Evolutionary conservation across 2,797 vertebrate species (phyloP).

Genomic region (Numenius phaeopus): DNA sequence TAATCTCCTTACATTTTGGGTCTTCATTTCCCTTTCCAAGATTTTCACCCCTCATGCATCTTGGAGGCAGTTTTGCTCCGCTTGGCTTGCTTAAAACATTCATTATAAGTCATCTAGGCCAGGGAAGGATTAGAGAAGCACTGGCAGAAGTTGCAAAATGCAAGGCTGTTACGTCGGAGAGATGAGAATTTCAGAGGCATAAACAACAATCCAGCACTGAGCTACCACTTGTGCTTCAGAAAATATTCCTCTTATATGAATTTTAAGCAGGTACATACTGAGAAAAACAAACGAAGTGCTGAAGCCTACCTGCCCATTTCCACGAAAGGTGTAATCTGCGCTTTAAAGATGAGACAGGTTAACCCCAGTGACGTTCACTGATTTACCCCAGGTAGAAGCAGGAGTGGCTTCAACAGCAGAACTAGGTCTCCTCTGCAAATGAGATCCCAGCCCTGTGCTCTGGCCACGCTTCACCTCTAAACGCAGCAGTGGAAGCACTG

Average conservation of each 20-base stretch:
- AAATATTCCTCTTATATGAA: neutral
- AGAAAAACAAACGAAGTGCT: neutral
- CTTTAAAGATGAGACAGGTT: neutral
- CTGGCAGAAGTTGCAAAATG: slow-evolving; percentile 42
- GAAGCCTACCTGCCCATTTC: neutral
- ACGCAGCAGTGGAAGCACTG: neutral
- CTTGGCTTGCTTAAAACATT: slow-evolving; percentile 57
- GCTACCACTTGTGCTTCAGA: neutral
- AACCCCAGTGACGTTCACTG: neutral
- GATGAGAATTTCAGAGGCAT: slow-evolving; percentile 31
- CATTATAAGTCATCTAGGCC: slow-evolving; percentile 59
- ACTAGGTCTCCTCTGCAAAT: neutral
- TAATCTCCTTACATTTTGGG: slow-evolving; percentile 64
- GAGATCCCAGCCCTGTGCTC: neutral
- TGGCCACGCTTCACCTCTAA: neutral
- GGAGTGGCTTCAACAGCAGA: neutral
- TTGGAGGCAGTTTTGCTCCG: slow-evolving; percentile 1
- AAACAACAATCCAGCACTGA: slow-evolving; percentile 13
- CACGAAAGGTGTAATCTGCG: neutral
- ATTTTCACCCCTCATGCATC: slow-evolving; percentile 58
- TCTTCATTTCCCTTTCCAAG: slow-evolving; percentile 46
- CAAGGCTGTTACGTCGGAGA: slow-evolving; percentile 17
- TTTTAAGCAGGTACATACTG: neutral
- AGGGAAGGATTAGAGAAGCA: slow-evolving; percentile 60
- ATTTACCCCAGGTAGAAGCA: neutral